A percentile compares a stretch with the other conserved stretches of the same genome.
phyloP scores from a whole-genome alignment of 2,113 vertebrate species.

The Chloropsis hardwickii region DNA sequence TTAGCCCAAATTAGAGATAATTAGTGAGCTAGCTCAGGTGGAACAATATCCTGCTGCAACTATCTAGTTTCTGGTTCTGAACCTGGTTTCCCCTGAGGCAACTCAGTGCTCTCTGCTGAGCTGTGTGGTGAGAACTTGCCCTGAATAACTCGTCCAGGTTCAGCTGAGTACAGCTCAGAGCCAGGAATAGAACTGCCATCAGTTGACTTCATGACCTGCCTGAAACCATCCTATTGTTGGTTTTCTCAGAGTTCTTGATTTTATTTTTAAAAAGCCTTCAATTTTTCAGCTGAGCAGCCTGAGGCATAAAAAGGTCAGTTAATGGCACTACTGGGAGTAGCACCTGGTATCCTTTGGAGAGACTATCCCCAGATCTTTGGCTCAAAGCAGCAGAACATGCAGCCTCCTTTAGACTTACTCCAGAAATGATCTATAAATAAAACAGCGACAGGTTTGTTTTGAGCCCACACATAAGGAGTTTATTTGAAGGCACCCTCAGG shows the following conservation, averaged over 20 bases:
- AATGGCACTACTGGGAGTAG: conserved; percentile 11
- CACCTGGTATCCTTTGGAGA: conserved; percentile 14
- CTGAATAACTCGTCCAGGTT: background rate
- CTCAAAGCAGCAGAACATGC: background rate
- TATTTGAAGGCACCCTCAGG: conserved; percentile 47
- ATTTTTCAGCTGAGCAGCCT: conserved; percentile 33
- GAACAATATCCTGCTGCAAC: conserved; percentile 12
- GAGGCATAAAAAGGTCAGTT: conserved; percentile 9
- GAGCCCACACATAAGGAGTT: conserved; percentile 23
- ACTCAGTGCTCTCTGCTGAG: background rate
- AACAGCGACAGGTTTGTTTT: background rate
- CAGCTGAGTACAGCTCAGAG: background rate
- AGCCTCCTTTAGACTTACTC: conserved; percentile 17
- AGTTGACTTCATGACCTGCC: conserved; percentile 31
- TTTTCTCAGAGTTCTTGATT: conserved; percentile 23
- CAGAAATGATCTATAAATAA: conserved; percentile 57
- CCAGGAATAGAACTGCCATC: conserved; percentile 34
- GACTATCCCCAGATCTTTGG: conserved; percentile 1
- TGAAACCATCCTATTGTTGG: conserved; percentile 34
- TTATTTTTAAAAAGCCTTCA: conserved; percentile 52
- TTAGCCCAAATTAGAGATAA: conserved; percentile 30
- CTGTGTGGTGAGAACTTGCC: background rate
- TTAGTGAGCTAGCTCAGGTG: conserved; percentile 4
- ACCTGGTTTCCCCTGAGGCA: background rate
- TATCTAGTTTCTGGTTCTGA: background rate